Percentiles rank a stretch among this genome's conserved stretches.
phyloP scores from a whole-genome alignment of 2,113 vertebrate genomes.

The Myiopsitta monachus region DNA sequence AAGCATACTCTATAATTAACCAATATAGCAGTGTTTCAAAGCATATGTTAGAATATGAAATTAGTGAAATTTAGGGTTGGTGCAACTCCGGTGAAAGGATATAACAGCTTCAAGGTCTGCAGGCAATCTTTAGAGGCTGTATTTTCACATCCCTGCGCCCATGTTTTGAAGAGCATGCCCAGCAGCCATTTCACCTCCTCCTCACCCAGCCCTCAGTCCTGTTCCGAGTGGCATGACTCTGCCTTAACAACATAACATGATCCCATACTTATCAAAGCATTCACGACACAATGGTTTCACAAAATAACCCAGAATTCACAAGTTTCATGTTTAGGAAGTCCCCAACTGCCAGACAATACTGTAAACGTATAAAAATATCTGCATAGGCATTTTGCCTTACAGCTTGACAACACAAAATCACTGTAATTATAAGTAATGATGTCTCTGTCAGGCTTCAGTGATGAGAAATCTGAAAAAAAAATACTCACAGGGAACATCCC shows the following conservation, averaged over 20 bases:
- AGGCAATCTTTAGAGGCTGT: background rate
- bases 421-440: background rate
- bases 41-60: background rate
- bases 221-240: background rate
- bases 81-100: background rate
- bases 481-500: background rate
- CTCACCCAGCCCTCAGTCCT: background rate
- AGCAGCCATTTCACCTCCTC: background rate
- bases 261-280: background rate
- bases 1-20: background rate
- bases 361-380: background rate
- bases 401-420: background rate
- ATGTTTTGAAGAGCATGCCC: background rate
- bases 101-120: background rate
- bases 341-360: background rate
- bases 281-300: background rate
- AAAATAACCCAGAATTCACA: background rate
- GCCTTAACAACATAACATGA: background rate
- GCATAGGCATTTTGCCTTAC: background rate
- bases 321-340: background rate
- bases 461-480: background rate
- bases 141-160: background rate
- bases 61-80: background rate
- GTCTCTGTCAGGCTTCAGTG: background rate
- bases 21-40: background rate